phyloP scores from a whole-genome alignment of 2,797 vertebrate species.

The Myotis vivesi region DNA sequence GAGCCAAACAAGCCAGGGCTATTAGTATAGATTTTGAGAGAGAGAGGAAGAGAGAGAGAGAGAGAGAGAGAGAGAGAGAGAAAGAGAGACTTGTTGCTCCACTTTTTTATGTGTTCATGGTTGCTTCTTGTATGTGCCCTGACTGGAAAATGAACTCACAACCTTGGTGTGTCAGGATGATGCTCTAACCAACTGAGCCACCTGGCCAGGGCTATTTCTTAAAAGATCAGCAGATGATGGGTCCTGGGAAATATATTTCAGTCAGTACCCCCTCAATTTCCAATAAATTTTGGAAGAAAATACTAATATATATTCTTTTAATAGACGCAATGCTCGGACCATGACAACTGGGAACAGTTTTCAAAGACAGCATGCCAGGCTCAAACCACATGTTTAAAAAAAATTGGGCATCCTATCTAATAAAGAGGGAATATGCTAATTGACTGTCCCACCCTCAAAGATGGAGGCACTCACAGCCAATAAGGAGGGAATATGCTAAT shows the following conservation, averaged over 20 bases:
- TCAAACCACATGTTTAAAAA: not conserved
- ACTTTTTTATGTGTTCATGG: not conserved
- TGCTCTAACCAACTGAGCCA: not conserved
- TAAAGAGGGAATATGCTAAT: too few relatives aligned
- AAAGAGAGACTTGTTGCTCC: not conserved
- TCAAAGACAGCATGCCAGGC: not conserved
- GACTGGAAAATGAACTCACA: not conserved
- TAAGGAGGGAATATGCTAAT: too few relatives aligned
- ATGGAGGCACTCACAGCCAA: too few relatives aligned
- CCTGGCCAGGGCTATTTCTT: not conserved
- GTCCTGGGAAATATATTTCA: not conserved
- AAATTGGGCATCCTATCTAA: not conserved
- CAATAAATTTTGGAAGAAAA: conserved; percentile 17
- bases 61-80: too few relatives aligned
- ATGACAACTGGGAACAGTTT: not conserved
- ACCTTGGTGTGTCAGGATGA: not conserved
- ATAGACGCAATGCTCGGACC: not conserved
- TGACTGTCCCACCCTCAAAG: too few relatives aligned
- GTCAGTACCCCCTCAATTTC: not conserved
- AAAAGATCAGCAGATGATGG: not conserved
- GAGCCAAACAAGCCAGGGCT: too few relatives aligned
- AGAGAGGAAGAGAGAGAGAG: not conserved
- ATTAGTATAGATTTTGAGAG: too few relatives aligned
- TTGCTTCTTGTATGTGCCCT: not conserved
- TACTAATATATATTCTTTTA: not conserved